Percentiles rank a stretch among this genome's conserved stretches.
phyloP scores from a whole-genome alignment of 2,797 vertebrate genomes.

The Gallinago solitaria region DNA sequence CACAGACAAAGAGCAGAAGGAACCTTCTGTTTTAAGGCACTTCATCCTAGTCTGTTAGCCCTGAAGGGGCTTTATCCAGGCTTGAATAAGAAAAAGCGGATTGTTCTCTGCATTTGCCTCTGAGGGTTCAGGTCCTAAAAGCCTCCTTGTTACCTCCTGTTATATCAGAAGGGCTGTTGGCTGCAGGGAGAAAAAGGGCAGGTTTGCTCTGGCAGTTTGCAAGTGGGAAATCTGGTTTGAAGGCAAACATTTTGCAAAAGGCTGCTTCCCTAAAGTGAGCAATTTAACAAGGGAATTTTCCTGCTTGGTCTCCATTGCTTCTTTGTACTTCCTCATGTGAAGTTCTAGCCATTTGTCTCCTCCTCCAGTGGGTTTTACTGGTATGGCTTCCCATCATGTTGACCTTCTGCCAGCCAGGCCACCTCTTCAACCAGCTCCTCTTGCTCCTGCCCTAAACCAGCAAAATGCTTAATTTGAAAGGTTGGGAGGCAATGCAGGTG shows the following conservation, averaged over 20 bases:
- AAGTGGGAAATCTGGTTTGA: background rate
- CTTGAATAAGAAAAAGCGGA: background rate
- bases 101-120: background rate
- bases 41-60: background rate
- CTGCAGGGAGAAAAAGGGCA: background rate
- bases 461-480: background rate
- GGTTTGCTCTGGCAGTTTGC: background rate
- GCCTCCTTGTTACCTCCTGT: background rate
- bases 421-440: background rate
- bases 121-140: background rate
- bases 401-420: background rate
- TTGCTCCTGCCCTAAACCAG: background rate
- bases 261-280: background rate
- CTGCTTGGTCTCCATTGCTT: background rate
- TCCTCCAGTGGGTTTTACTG: background rate
- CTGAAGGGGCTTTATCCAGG: background rate
- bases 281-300: background rate
- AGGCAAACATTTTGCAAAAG: background rate
- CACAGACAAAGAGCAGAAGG: background rate
- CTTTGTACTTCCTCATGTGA: background rate
- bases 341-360: background rate
- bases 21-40: background rate
- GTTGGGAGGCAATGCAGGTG: background rate
- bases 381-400: background rate
- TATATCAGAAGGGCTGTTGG: background rate